These are phyloP conservation scores for Stichopus horrens DNA, from an alignment of 53 echinoderm and acorn worm species.

Conservation along the genomic window DNA sequence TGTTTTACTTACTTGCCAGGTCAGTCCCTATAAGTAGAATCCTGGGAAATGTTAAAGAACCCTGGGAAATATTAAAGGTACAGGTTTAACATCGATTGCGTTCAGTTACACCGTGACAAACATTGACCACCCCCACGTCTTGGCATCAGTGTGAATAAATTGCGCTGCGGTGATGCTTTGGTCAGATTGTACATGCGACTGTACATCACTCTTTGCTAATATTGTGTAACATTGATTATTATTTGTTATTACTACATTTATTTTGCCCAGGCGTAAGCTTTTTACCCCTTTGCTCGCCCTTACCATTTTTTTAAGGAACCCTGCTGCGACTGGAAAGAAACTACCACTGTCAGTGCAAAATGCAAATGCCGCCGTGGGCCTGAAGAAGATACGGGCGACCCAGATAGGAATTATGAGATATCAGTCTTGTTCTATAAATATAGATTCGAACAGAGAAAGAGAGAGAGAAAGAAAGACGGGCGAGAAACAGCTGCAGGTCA, in stretches of 20 bases:
- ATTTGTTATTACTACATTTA: too few relatives aligned
- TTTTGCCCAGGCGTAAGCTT: too few relatives aligned
- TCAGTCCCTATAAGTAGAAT: too few relatives aligned
- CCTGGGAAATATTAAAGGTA: too few relatives aligned
- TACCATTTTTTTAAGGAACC: not conserved
- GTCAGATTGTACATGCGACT: not conserved
- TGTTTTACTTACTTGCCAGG: too few relatives aligned
- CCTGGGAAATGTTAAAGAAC: too few relatives aligned
- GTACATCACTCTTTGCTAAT: not conserved
- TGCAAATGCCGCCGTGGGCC: slow-evolving; percentile 34
- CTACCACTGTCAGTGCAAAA: slow-evolving; percentile 14
- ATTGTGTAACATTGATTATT: slow-evolving; percentile 3
- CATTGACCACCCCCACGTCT: too few relatives aligned
- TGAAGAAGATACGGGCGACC: slow-evolving; percentile 33
- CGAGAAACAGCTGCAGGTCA: not conserved
- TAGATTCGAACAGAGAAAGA: not conserved
- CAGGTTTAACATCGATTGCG: too few relatives aligned
- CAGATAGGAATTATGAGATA: slow-evolving; percentile 32
- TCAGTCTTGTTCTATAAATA: slow-evolving; percentile 17
- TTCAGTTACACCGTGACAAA: too few relatives aligned
- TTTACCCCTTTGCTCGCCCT: not conserved
- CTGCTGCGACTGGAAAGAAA: not conserved
- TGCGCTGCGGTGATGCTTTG: too few relatives aligned
- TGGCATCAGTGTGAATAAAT: too few relatives aligned
- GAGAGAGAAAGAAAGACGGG: not conserved